Conservation (phyloP, 2,113 vertebrate genomes). For the Zosterops japonicus region DNA sequence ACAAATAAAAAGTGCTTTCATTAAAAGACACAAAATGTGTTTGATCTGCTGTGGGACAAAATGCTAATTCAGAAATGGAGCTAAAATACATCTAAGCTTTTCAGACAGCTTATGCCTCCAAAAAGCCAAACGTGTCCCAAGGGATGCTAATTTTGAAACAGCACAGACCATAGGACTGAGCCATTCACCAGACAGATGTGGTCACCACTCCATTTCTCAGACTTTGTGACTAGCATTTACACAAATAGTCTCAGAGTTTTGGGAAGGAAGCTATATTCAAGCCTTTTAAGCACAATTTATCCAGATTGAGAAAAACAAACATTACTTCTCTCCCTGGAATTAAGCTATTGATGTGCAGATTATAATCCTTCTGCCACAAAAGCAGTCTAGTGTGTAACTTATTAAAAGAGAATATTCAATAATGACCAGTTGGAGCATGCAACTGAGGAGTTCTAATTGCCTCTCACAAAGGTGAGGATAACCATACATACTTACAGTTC, state of each 20-base stretch:
- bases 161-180: slow-evolving; percentile 19
- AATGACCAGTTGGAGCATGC: neutral
- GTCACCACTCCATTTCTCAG: slow-evolving; percentile 6
- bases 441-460: neutral
- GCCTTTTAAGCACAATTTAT: slow-evolving; percentile 9
- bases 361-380: neutral
- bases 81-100: slow-evolving; percentile 30
- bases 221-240: slow-evolving; percentile 6
- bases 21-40: slow-evolving; percentile 4
- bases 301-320: slow-evolving; percentile 10
- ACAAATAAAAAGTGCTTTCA: slow-evolving; percentile 20
- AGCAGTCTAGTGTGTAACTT: neutral
- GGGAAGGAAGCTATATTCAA: neutral
- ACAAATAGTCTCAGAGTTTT: slow-evolving; percentile 15
- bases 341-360: slow-evolving; percentile 2
- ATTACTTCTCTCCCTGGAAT: slow-evolving; percentile 7
- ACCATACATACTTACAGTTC: neutral
- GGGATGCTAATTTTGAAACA: slow-evolving; percentile 49
- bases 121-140: slow-evolving; percentile 19
- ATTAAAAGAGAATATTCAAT: neutral
- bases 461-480: neutral
- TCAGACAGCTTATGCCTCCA: neutral
- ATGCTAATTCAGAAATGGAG: neutral
- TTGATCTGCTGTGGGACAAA: slow-evolving; percentile 10
- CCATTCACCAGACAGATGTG: slow-evolving; percentile 23